Percentiles rank a stretch among this genome's conserved stretches.
Conservation (phyloP, 2,888 invertebrate species). For the Lycaena phlaeas region DNA sequence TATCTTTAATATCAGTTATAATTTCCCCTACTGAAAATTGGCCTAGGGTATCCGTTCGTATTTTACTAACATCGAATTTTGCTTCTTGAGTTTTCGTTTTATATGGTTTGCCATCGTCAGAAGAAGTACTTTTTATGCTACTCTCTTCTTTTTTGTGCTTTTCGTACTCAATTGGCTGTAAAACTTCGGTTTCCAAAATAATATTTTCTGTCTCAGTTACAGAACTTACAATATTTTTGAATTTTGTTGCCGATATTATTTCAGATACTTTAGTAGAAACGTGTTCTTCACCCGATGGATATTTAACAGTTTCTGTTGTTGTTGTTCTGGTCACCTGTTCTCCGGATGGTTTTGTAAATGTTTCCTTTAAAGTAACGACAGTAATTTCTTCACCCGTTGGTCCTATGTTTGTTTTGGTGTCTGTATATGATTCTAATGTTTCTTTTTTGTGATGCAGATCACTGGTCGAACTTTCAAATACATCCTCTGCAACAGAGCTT, state of each 20-base stretch:
- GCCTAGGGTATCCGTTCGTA: constrained; percentile 53
- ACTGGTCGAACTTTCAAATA: background rate
- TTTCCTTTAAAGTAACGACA: constrained; percentile 12
- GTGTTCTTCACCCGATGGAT: constrained; percentile 15
- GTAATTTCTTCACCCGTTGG: constrained; percentile 13
- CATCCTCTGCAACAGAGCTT: no score
- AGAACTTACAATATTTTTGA: background rate
- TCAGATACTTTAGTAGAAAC: constrained; percentile 15
- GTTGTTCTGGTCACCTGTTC: constrained; percentile 16
- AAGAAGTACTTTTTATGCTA: background rate
- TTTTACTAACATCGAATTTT: constrained; percentile 58
- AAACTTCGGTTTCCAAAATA: constrained; percentile 9
- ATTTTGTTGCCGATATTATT: constrained; percentile 7
- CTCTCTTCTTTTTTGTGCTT: no score
- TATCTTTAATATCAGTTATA: constrained; percentile 29
- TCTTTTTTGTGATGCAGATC: background rate
- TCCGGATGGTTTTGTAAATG: constrained; percentile 14
- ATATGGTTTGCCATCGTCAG: background rate
- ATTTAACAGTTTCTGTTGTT: constrained; percentile 16
- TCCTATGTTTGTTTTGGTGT: constrained; percentile 12
- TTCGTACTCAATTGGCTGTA: constrained; percentile 9
- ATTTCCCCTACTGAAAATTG: constrained; percentile 43
- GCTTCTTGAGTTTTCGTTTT: constrained; percentile 27
- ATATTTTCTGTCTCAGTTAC: constrained; percentile 4
- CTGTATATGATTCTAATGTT: constrained; percentile 1